These are phyloP conservation scores for Micromesistius poutassou DNA, from an alignment of 2,797 vertebrate genomes.

Conservation along the genomic window DNA sequence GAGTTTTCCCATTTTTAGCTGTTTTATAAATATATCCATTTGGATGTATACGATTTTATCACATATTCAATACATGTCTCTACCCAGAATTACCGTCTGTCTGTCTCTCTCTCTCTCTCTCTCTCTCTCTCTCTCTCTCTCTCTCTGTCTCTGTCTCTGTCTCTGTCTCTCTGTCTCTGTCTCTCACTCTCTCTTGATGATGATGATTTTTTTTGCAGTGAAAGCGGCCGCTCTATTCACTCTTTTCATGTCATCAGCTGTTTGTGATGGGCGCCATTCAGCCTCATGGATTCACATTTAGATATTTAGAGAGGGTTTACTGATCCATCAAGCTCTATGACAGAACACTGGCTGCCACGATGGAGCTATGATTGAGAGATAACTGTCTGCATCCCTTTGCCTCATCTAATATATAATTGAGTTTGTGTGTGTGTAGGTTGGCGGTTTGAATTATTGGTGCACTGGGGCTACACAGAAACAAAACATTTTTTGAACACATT, in stretches of 20 bases:
- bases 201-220: too few relatives aligned
- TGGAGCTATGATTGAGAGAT: not conserved
- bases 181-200: too few relatives aligned
- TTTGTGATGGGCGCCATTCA: constrained; percentile 24
- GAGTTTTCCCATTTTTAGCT: too few relatives aligned
- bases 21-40: too few relatives aligned
- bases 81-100: too few relatives aligned
- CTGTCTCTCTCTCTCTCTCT: too few relatives aligned
- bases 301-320: constrained; percentile 24
- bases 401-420: not conserved
- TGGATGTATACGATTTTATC: too few relatives aligned
- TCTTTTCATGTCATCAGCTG: constrained; percentile 9
- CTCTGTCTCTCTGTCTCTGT: too few relatives aligned
- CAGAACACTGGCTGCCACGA: not conserved
- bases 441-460: not conserved
- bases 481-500: not conserved
- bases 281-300: constrained; percentile 30
- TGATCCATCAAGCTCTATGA: constrained; percentile 21
- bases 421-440: not conserved
- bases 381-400: not conserved
- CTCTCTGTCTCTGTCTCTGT: too few relatives aligned
- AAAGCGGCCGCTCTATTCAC: constrained; percentile 22
- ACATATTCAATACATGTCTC: too few relatives aligned
- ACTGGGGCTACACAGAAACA: not conserved
- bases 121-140: too few relatives aligned